Evolutionary conservation across 2,113 vertebrate genomes (phyloP), one percentile per base, ranked within the genome.

Genomic region (Alaudala cheleensis): DNA sequence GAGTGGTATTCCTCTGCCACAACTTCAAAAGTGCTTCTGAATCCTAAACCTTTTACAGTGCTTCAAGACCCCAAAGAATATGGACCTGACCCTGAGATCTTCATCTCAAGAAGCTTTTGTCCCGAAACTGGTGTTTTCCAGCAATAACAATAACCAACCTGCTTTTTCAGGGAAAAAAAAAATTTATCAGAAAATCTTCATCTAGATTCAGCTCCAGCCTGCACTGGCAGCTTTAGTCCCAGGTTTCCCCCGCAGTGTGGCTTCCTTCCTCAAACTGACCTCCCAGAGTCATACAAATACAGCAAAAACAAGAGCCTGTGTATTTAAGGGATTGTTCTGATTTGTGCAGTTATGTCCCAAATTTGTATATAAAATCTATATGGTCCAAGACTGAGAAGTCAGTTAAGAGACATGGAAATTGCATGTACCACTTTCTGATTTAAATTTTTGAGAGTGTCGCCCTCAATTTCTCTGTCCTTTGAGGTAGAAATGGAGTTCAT

Each of bases 381-480:
- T 37, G 26, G 8, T 57, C 77, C 33, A 73, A 58, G 73, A 58
- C 8, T 17, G 26, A 53, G 28, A 89, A 67, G 49, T 15, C 25
- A 40, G 5, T 37, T 72, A n/a, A 45, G 34, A 56, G 18, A 65
- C 28, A 25, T 2, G 34, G 50, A 88, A 88, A 40, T 25, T 14
- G 9, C 16, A 54, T 3, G 3, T 9, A 12, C 5, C 64, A 11
- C 3, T 49, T 81, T 57, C 69, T 69, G 0, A 69, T 49, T 37
- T 34, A 42, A n/a, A 33, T 50, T 94, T 89, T 72, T 69, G 47
- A 80, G 29, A 31, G 5, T 3, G 4, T 14, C 0, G 0, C 4
- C n/a, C 50, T 49, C 28, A 17, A 23, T 76, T 61, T 85, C 67
- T 80, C 39, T 76, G 34, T 61, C 28, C 4, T 85, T 61, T 71